Conservation (phyloP, 23 tunicate genomes). For the Halocynthia aurantium region DNA sequence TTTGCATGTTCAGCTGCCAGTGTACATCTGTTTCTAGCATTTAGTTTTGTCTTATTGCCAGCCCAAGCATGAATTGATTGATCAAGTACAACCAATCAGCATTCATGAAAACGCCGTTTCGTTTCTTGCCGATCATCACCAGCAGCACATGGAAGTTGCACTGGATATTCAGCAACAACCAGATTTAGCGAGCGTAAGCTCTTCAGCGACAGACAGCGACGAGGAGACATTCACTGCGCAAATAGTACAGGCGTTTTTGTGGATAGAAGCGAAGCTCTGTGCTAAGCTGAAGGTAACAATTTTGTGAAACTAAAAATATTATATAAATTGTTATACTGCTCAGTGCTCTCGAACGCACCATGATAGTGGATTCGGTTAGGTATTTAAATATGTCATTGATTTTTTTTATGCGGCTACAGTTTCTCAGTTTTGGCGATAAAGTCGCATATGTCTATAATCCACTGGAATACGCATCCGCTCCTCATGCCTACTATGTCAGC, state of each 20-base stretch:
- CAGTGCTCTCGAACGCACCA: no score
- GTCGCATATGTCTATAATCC: slow-evolving; percentile 54
- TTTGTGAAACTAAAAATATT: neutral
- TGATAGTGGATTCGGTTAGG: no score
- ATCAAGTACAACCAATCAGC: neutral
- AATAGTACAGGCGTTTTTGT: slow-evolving; percentile 39
- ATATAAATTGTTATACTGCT: neutral
- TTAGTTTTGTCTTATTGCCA: neutral
- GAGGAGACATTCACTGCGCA: slow-evolving; percentile 36
- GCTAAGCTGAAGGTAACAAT: slow-evolving; percentile 33
- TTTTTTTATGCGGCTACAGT: slow-evolving; percentile 1
- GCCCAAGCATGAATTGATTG: neutral
- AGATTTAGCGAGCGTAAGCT: neutral
- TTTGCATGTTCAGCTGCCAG: neutral
- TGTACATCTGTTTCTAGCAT: no score
- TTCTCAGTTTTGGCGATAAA: slow-evolving; percentile 26
- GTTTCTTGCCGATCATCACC: slow-evolving; percentile 25
- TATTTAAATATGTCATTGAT: no score
- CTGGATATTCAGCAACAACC: slow-evolving; percentile 41
- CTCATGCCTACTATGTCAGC: slow-evolving; percentile 57
- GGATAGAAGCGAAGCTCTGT: slow-evolving; percentile 61
- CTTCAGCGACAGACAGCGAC: slow-evolving; percentile 11
- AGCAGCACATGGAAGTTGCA: slow-evolving; percentile 13
- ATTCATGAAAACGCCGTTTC: neutral
- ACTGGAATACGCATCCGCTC: slow-evolving; percentile 50